Evolutionary conservation across 2,888 invertebrate species (phyloP), one percentile per base, ranked within the genome.

Genomic region (Xanthostigma xanthostigma): DNA sequence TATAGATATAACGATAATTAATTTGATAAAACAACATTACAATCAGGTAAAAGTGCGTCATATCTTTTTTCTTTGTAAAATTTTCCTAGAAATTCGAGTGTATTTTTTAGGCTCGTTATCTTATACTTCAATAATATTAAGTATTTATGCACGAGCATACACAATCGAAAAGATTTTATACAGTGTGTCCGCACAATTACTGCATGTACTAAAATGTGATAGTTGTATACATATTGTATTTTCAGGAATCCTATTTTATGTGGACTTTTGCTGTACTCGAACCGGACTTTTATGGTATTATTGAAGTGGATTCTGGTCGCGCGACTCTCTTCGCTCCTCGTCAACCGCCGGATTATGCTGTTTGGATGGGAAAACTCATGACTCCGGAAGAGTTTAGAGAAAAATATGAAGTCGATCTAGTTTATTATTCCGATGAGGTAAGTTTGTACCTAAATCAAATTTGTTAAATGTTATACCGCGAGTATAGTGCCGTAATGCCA

Each of bases 231-330:
- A 49, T 51, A 34, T 46, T 51, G 35, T 36, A 33, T 52, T 61
- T 61, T 36, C 62, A 93, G 87, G 98, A 98, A 69, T 89, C 96
- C 0, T 98, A 86, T 64, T 98, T 98, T 62, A 93, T 90, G 63
- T 98, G 97, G 90, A 64, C 85, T 3, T 94, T 95, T 66, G 98
- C 96, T 10, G 94, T 91, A 0, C 76, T 86, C 54, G 97, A 97
- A 61, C 88, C 94, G 0, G 91, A 84, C 46, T 96, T 86, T 62
- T 93, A 77, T 65, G 95, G 95, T 42, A 84, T 82, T 2, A 66
- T 96, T 39, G 82, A 89, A 54, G 76, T 91, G 0, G 70, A 70
- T 9, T 79, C 78, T 3, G 83, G 82, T 1, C 73, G 74, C 33
- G 69, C 85, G 0, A 71, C 81, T 48, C 69, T 98, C 17, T 96